Conservation (phyloP, 1,140 invertebrate genomes). For the Pristionchus pacificus region DNA sequence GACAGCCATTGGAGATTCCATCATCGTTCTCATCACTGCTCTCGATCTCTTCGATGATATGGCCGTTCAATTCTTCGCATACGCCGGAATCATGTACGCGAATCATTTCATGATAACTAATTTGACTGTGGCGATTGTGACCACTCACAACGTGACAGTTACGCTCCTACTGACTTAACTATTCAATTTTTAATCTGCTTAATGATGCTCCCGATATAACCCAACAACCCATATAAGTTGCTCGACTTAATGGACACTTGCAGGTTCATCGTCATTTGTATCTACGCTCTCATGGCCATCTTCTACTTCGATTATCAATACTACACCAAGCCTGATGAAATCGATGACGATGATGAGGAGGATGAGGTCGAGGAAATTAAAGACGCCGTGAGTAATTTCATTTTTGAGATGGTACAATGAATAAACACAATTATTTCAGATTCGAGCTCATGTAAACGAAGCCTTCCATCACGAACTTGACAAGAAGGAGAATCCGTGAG, state of each 20-base stretch:
- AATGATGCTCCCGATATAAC: no score
- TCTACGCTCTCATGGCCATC: conserved; percentile 25
- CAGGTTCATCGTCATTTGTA: conserved; percentile 27
- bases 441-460: no score
- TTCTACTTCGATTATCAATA: conserved; percentile 33
- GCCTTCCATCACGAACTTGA: no score
- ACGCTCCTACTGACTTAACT: not conserved
- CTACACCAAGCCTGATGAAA: conserved; percentile 19
- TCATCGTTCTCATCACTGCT: conserved; percentile 80
- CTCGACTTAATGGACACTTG: conserved; percentile 14
- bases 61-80: conserved; percentile 54
- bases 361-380: not conserved
- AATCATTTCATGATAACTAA: no score
- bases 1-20: conserved; percentile 81
- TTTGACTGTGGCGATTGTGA: no score
- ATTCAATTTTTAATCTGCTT: conserved; percentile 3
- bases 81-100: conserved; percentile 11
- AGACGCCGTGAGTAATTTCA: no score
- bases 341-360: conserved; percentile 11
- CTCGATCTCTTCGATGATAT: conserved; percentile 65
- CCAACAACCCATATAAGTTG: not conserved
- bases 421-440: no score
- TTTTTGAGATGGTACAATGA: no score
- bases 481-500: no score
- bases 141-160: not conserved